phyloP scores from a whole-genome alignment of 2,797 vertebrate genomes.

The Uromys caudimaculatus region DNA sequence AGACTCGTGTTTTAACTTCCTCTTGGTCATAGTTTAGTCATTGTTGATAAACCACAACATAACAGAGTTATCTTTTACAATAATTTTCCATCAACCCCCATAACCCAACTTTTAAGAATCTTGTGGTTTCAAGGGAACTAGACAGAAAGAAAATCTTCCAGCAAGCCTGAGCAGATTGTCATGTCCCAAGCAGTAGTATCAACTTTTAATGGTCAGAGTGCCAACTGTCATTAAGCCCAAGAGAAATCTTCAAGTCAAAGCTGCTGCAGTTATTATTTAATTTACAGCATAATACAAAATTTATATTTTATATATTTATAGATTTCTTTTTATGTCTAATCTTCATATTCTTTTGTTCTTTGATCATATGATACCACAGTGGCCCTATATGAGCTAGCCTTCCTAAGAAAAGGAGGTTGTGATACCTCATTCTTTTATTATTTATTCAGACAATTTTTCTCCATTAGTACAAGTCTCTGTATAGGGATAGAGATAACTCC shows the following conservation, averaged over 20 bases:
- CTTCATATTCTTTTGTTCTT: not conserved
- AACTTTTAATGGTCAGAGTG: not conserved
- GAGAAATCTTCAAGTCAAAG: not conserved
- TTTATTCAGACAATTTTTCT: not conserved
- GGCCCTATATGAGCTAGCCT: not conserved
- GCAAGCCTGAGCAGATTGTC: no score
- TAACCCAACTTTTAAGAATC: no score
- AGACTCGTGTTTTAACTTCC: no score
- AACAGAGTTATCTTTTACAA: no score
- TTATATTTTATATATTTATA: not conserved
- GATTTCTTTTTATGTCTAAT: not conserved
- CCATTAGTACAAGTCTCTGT: not conserved
- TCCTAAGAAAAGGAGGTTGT: not conserved
- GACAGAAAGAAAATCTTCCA: no score
- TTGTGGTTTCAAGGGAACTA: no score
- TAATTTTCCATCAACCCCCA: no score
- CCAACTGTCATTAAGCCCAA: not conserved
- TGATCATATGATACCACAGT: not conserved
- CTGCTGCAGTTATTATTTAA: not conserved
- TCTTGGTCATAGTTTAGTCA: no score
- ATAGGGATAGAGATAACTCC: not conserved
- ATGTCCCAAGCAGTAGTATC: not conserved
- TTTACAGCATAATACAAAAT: not conserved
- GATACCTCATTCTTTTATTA: not conserved
- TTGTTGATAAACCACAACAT: no score